These are phyloP conservation scores for Stylophora pistillata DNA, from an alignment of 64 coral and sea anemone species.

Conservation along the genomic window DNA sequence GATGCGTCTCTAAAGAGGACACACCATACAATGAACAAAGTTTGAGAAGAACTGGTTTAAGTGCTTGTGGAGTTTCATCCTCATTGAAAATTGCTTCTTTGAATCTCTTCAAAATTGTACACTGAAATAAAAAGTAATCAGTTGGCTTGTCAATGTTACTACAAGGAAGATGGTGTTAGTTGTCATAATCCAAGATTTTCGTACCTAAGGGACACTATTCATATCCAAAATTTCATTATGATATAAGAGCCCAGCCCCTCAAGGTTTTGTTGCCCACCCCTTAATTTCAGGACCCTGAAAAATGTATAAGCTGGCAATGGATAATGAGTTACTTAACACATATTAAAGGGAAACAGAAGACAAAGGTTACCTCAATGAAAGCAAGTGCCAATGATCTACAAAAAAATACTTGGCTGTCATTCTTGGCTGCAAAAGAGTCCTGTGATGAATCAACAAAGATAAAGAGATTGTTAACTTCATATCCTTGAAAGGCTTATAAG, in stretches of 20 bases:
- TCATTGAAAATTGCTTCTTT: conserved; percentile 66
- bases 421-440: conserved; percentile 89
- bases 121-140: conserved; percentile 41
- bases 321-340: not conserved
- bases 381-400: conserved; percentile 84
- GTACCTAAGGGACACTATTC: too few relatives aligned
- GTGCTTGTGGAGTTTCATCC: conserved; percentile 48
- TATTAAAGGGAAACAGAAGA: not conserved
- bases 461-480: not conserved
- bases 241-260: not conserved
- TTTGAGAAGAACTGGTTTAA: conserved; percentile 77
- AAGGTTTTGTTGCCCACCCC: too few relatives aligned
- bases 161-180: too few relatives aligned
- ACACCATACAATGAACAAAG: conserved; percentile 94
- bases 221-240: conserved; percentile 2
- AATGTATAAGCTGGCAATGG: too few relatives aligned
- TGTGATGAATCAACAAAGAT: conserved; percentile 28
- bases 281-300: too few relatives aligned
- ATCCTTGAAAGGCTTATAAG: too few relatives aligned
- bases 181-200: too few relatives aligned
- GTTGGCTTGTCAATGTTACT: too few relatives aligned
- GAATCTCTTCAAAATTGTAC: conserved; percentile 72
- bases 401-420: conserved; percentile 96
- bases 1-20: conserved; percentile 86
- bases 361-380: conserved; percentile 69